A percentile compares a stretch with the other conserved stretches of the same genome.
Evolutionary conservation across 2,113 vertebrate genomes (phyloP).

Genomic region (Brachypodius melanocephalos): DNA sequence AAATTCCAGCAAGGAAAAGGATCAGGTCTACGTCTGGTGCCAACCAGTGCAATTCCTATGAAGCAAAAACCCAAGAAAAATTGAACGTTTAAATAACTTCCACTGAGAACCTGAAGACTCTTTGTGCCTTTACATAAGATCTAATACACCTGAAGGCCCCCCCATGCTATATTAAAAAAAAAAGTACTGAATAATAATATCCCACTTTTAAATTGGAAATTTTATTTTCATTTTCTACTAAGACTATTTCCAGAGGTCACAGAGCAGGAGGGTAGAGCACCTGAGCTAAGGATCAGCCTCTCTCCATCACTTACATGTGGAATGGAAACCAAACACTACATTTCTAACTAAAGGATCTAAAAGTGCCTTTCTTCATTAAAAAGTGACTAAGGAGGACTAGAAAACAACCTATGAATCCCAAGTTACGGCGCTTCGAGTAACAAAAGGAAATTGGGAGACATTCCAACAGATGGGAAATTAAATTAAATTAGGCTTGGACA

Average conservation of each 20-base stretch:
- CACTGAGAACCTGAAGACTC: neutral
- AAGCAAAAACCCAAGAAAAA: neutral
- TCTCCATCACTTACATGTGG: neutral
- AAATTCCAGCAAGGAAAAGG: neutral
- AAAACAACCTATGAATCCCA: neutral
- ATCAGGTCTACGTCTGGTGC: neutral
- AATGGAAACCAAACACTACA: neutral
- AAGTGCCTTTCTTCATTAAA: neutral
- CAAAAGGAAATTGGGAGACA: neutral
- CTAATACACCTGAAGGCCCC: neutral
- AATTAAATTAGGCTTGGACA: neutral
- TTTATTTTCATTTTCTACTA: neutral
- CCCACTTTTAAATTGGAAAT: neutral
- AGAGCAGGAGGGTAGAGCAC: neutral
- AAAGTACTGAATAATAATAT: neutral
- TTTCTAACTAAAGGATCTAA: neutral
- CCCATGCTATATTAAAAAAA: neutral
- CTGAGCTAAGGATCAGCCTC: neutral
- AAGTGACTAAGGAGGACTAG: neutral
- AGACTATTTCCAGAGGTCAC: neutral
- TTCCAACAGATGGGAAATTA: neutral
- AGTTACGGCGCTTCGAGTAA: neutral
- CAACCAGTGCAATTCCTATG: neutral
- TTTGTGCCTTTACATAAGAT: neutral
- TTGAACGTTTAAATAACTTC: neutral